Evolutionary conservation across 2,113 vertebrate species (phyloP).

Genomic region (Phalacrocorax pelagicus): DNA sequence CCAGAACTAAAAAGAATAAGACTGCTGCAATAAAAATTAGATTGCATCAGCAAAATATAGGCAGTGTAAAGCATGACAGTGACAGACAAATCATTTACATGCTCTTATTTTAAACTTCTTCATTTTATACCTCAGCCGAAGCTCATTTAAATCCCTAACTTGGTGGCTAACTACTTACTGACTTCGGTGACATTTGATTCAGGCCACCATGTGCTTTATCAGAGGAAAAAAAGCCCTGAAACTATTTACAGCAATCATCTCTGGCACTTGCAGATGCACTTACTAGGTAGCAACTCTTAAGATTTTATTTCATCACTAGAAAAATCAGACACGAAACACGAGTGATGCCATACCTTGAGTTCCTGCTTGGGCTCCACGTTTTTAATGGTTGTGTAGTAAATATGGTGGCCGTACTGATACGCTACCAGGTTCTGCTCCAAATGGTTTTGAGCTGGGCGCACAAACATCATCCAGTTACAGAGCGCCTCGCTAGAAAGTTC

Average conservation of each 20-base stretch:
- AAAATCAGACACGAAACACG: not conserved
- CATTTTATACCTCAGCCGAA: not conserved
- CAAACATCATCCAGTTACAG: constrained; percentile 99
- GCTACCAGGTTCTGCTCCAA: constrained; percentile 97
- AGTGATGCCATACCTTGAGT: constrained; percentile 83
- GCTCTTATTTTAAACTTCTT: not conserved
- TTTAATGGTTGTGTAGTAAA: constrained; percentile 96
- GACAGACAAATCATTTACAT: not conserved
- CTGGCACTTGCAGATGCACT: not conserved
- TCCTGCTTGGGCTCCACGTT: constrained; percentile 97
- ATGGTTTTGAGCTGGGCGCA: constrained; percentile 94
- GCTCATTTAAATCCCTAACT: not conserved
- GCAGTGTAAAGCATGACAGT: not conserved
- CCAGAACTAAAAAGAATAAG: not conserved
- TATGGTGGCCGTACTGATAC: constrained; percentile 94
- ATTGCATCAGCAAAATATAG: not conserved
- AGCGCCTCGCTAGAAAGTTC: constrained; percentile 93
- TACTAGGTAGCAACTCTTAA: not conserved
- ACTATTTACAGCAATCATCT: not conserved
- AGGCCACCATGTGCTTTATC: not conserved
- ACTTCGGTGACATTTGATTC: not conserved
- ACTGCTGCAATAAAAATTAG: not conserved
- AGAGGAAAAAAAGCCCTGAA: not conserved
- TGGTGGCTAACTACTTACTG: not conserved
- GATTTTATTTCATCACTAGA: not conserved